Conservation (phyloP, 2,888 invertebrate genomes). For the Spodoptera exigua region DNA sequence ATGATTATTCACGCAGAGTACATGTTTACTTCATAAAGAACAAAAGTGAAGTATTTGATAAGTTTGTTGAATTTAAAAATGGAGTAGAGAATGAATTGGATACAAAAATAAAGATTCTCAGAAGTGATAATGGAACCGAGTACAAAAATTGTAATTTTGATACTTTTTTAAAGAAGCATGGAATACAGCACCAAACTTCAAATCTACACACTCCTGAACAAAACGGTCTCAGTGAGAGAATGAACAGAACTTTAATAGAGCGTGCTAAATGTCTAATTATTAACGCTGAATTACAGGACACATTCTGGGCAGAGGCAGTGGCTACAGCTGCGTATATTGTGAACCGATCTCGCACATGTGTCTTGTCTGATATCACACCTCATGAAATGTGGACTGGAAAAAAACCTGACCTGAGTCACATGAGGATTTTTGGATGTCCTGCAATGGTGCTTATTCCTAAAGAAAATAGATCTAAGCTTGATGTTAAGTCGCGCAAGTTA, state of each 20-base stretch:
- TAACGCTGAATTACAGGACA: conserved; percentile 6
- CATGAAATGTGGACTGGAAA: neutral
- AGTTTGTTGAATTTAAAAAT: no score
- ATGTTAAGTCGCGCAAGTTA: neutral
- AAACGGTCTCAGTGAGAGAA: conserved; percentile 9
- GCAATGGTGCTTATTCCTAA: conserved; percentile 1
- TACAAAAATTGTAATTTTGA: conserved; percentile 26
- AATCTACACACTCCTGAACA: conserved; percentile 9
- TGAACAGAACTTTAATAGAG: conserved; percentile 13
- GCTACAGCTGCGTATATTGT: no score
- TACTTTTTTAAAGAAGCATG: conserved; percentile 4
- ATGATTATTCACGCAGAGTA: no score
- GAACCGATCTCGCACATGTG: neutral
- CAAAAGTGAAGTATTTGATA: no score
- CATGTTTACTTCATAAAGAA: no score
- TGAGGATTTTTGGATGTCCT: neutral
- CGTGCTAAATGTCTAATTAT: conserved; percentile 7
- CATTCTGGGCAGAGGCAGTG: conserved; percentile 8
- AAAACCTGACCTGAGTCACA: conserved; percentile 1
- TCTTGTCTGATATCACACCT: neutral
- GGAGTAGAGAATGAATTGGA: conserved; percentile 37
- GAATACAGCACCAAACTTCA: conserved; percentile 8
- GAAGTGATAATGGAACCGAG: no score
- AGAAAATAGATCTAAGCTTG: neutral
- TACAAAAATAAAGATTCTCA: conserved; percentile 30